Percentiles rank a stretch among this genome's conserved stretches.
These are phyloP conservation scores for Drosophila seclusa DNA, from an alignment of 2,888 invertebrate genomes.

Conservation along the genomic window DNA sequence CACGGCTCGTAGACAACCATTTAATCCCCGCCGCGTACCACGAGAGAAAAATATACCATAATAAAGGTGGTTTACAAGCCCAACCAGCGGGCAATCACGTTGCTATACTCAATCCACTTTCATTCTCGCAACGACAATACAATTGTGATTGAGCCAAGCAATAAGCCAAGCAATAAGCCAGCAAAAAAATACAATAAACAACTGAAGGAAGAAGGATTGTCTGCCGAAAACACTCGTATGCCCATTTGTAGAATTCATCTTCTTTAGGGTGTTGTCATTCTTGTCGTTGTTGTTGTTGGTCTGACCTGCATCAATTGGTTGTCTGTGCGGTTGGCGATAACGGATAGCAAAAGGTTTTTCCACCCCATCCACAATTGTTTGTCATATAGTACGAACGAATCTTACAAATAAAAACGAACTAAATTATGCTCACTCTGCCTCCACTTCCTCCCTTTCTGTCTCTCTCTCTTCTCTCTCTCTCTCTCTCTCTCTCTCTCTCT, in stretches of 20 bases:
- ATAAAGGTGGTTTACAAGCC: conserved; percentile 39
- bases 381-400: conserved; percentile 30
- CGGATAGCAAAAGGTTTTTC: conserved; percentile 21
- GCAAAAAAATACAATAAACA: background rate
- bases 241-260: conserved; percentile 54
- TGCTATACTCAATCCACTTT: conserved; percentile 29
- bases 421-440: conserved; percentile 46
- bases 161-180: conserved; percentile 54
- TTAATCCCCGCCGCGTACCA: background rate
- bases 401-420: conserved; percentile 25
- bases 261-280: conserved; percentile 14
- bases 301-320: conserved; percentile 63
- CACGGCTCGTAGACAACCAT: conserved; percentile 47
- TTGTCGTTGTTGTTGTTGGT: conserved; percentile 14
- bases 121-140: conserved; percentile 43
- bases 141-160: conserved; percentile 58
- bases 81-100: conserved; percentile 31
- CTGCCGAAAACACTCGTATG: conserved; percentile 48
- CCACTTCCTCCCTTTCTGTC: background rate
- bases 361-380: conserved; percentile 32
- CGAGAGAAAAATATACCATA: background rate
- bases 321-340: conserved; percentile 26
- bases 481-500: background rate
- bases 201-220: conserved; percentile 36
- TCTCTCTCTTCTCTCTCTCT: background rate